These are phyloP conservation scores for Bergia puertoricense DNA, from an alignment of 92 coral and sea anemone genomes.

Conservation along the genomic window DNA sequence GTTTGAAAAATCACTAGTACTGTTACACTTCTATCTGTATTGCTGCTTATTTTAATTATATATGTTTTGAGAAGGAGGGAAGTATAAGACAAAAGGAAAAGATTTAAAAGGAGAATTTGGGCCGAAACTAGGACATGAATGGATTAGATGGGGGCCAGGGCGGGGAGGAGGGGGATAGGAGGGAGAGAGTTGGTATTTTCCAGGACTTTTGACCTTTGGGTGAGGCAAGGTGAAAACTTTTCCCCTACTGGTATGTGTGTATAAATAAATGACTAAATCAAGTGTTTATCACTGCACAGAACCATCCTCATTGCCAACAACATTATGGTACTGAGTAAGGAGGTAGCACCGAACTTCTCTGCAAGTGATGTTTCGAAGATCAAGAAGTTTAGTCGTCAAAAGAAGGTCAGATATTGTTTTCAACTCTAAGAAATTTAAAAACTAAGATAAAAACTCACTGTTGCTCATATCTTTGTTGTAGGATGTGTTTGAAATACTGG, in stretches of 20 bases:
- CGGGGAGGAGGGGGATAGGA: too few species aligned
- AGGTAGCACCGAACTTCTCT: slow-evolving; percentile 94
- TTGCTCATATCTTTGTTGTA: slow-evolving; percentile 1
- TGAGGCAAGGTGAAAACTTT: not conserved
- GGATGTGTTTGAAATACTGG: slow-evolving; percentile 90
- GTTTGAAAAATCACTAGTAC: not conserved
- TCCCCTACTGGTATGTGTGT: not conserved
- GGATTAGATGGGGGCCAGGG: too few species aligned
- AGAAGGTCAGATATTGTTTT: slow-evolving; percentile 59
- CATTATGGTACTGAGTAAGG: slow-evolving; percentile 92
- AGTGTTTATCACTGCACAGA: slow-evolving; percentile 40
- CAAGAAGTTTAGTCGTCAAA: slow-evolving; percentile 89
- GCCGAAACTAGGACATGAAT: too few species aligned
- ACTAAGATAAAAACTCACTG: not conserved
- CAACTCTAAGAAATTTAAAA: not conserved
- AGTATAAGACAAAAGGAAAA: too few species aligned
- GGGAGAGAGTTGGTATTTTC: not conserved
- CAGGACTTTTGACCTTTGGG: not conserved
- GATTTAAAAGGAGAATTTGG: too few species aligned
- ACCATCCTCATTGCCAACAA: slow-evolving; percentile 92
- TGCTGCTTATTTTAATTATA: too few species aligned
- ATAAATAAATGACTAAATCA: not conserved
- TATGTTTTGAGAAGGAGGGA: too few species aligned
- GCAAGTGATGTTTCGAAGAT: slow-evolving; percentile 93
- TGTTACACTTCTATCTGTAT: too few species aligned